Evolutionary conservation across 2,797 vertebrate genomes (phyloP).

Genomic region (Botia almorhae): DNA sequence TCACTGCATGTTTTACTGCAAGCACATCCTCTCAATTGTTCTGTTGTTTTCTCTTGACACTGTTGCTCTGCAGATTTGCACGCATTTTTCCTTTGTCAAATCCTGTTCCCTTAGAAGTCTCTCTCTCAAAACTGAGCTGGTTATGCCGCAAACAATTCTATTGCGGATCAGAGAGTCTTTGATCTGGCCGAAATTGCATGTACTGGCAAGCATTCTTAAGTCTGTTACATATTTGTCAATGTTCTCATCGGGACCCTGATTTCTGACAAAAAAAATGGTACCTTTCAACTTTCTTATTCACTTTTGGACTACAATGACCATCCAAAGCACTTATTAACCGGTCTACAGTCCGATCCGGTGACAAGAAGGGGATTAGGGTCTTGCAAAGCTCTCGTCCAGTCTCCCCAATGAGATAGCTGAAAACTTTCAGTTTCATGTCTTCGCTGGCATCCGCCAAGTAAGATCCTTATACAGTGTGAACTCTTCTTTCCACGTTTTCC

Average conservation of each 20-base stretch:
- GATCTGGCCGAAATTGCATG: conserved; percentile 43
- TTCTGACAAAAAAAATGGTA: background rate
- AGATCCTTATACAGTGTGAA: conserved; percentile 5
- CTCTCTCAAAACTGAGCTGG: conserved; percentile 25
- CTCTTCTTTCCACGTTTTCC: background rate
- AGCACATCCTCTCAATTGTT: conserved; percentile 50
- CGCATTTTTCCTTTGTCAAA: conserved; percentile 40
- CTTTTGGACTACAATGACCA: background rate
- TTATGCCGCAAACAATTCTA: conserved; percentile 45
- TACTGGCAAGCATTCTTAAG: conserved; percentile 43
- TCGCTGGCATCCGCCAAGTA: background rate
- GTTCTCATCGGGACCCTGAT: conserved; percentile 30
- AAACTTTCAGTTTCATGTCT: background rate
- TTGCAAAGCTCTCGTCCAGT: background rate
- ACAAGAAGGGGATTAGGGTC: background rate
- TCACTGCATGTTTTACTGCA: background rate
- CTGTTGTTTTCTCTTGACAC: conserved; percentile 45
- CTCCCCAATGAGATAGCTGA: conserved; percentile 4
- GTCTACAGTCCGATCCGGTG: background rate
- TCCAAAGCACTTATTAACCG: background rate
- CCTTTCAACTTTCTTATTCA: background rate
- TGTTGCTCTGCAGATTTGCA: conserved; percentile 47
- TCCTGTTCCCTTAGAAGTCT: conserved; percentile 36
- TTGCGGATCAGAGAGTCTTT: conserved; percentile 28
- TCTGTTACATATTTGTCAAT: conserved; percentile 48